Percentiles rank a stretch among this genome's conserved stretches.
phyloP scores from a whole-genome alignment of 2,888 invertebrate species.

The Gortyna flavago region DNA sequence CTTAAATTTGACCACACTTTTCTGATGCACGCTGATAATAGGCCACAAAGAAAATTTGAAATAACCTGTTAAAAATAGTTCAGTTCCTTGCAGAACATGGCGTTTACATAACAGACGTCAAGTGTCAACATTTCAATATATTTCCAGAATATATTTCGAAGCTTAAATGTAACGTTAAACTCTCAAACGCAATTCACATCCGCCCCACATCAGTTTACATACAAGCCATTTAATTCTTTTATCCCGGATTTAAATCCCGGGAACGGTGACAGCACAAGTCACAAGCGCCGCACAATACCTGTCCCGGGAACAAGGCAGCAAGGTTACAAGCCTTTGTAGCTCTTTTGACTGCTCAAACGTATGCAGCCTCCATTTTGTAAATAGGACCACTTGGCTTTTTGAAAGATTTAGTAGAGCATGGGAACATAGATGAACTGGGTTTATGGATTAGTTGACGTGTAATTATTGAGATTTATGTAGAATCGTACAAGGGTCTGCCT shows the following conservation, averaged over 20 bases:
- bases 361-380: slow-evolving; percentile 40
- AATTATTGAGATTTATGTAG: neutral
- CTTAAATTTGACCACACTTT: neutral
- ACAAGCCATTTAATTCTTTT: slow-evolving; percentile 46
- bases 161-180: slow-evolving; percentile 12
- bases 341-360: slow-evolving; percentile 43
- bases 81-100: neutral
- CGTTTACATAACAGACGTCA: neutral
- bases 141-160: slow-evolving; percentile 9
- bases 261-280: slow-evolving; percentile 46
- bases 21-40: neutral
- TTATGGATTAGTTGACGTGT: neutral
- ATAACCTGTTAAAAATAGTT: neutral
- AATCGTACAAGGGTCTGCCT: neutral
- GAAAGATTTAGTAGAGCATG: slow-evolving; percentile 5
- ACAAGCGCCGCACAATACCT: slow-evolving; percentile 37
- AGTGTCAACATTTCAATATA: slow-evolving; percentile 4
- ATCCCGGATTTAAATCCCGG: slow-evolving; percentile 38
- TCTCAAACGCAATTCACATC: slow-evolving; percentile 12
- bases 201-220: slow-evolving; percentile 39
- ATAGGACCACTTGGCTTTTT: slow-evolving; percentile 9
- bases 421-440: neutral
- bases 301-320: slow-evolving; percentile 14
- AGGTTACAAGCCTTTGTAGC: slow-evolving; percentile 41
- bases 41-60: neutral